Evolutionary conservation across 1,140 invertebrate species (phyloP), one percentile per base, ranked within the genome.

Genomic region (Aradophagus sp.): DNA sequence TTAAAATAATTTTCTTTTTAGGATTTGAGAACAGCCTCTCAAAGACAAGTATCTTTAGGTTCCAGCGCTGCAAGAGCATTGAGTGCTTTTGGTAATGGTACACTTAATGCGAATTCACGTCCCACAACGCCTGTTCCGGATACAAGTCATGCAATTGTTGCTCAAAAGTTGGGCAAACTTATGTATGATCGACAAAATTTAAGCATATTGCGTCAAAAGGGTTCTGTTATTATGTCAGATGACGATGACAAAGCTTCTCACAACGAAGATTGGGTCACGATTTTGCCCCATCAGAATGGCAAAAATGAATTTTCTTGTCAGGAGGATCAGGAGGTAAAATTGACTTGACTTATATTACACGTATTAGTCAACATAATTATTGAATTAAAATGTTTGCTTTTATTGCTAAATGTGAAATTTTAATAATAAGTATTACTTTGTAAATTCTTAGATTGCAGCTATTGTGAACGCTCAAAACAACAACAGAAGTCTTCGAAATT

Each of bases 61-160:
- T 90, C 90, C 6, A 86, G 84, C 61, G 90, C 89, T 2, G 91
- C 89, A 0, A 87, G 92, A 15, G 90, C 90, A 3, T 84, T 93
- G 2, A 86, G 83, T 32, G 77, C 74, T n/a, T 86, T 88, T 45
- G 78, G 84, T 6, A 84, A 84, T 52, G 80, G 81, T 15, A 74
- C 79, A 8, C 55, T 78, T 12, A 73, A 77, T 29, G 29, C 74
- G 11, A 81, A 67, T 36, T 86, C 84, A 7, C 74, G 84, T 10
- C 83, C 84, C 6, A 80, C 84, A 0, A 86, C 86, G 4, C 85
- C 84, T 1, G 77, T 77, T 5, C 45, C 74, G 5, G 81, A 81
- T 23, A 15, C 36, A 0, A 55, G 26, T 26, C 32, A 69, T 7
- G 36, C 48, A 7, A 6, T 73, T 2, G 41, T 75, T 31, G 31